A percentile compares a stretch with the other conserved stretches of the same genome.
Evolutionary conservation across 2,797 vertebrate genomes (phyloP).

Genomic region (Catamblyrhynchus diadema): DNA sequence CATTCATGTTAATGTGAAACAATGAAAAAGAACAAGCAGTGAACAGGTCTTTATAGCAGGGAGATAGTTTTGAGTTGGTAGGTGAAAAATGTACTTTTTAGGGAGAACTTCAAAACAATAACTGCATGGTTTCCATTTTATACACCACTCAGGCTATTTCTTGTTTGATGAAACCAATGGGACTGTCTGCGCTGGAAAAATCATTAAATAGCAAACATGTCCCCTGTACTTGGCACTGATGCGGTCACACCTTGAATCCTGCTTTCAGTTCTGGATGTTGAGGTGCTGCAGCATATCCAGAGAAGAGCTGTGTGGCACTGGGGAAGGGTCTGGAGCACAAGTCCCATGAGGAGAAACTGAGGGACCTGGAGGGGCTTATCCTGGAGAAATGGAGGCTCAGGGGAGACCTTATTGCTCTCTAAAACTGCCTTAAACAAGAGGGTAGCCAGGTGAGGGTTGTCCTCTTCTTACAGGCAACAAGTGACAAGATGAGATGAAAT

Average conservation of each 20-base stretch:
- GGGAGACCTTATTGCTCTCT: neutral
- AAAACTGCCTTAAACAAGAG: neutral
- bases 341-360: neutral
- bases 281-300: neutral
- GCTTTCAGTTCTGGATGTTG: neutral
- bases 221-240: neutral
- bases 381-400: neutral
- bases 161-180: neutral
- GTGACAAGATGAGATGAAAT: neutral
- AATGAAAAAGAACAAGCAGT: neutral
- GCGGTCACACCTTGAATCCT: neutral
- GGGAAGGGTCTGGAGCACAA: neutral
- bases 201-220: neutral
- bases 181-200: neutral
- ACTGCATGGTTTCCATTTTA: neutral
- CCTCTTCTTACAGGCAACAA: neutral
- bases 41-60: neutral
- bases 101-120: neutral
- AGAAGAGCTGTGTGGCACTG: neutral
- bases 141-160: neutral
- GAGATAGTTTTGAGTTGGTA: accelerated
- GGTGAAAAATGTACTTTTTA: neutral
- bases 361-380: neutral
- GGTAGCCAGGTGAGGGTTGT: accelerated
- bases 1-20: neutral